Evolutionary conservation across 30 jellyfish, hydroid and myxozoan species (phyloP), one percentile per base, ranked within the genome.

Genomic region (Hydractinia echinata): DNA sequence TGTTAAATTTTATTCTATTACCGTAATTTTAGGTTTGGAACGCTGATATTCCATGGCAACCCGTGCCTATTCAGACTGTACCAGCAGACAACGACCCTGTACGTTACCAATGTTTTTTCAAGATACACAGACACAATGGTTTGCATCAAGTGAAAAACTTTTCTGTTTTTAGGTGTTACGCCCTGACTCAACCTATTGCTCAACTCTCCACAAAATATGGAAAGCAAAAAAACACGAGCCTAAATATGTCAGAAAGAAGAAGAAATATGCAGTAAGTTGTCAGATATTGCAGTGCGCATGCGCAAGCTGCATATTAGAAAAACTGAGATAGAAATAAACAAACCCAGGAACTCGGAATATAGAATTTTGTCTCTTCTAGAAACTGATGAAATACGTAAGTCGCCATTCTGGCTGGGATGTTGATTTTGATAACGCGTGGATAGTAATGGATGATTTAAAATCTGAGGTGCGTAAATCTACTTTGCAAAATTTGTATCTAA

Each of bases 1-100:
- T 30, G 44, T 30, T 2, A 30, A 30, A 30, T 30, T 30, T 30
- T n/a, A n/a, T n/a, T 30, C 44, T 30, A 30, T 0, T 30, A 30
- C 2, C 2, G 44, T 30, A 30, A 30, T 58, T 58, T 14, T 62
- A 86, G 95, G 83, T 86, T 72, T 86, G 95, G 95, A 86, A 86
- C 61, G 81, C 81, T 53, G 80, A 72, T 72, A 79, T 89, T 50
- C 74, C 87, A 4, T 89, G 96, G 96, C 96, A 89, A 85, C 96
- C 96, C 5, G 67, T 89, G 4, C 96, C 96, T 4, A 90, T 89
- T 53, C 96, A 89, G 49, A 82, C 92, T 10, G 96, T 89, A 19
- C 94, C 96, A 30, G 91, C 87, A 53, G 67, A 82, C 67, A 51
- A 79, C 16, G 96, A 89, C 55, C 90, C 94, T 39, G 96, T 89